Conservation (phyloP, 2,113 vertebrate species). For the Natator depressus region DNA sequence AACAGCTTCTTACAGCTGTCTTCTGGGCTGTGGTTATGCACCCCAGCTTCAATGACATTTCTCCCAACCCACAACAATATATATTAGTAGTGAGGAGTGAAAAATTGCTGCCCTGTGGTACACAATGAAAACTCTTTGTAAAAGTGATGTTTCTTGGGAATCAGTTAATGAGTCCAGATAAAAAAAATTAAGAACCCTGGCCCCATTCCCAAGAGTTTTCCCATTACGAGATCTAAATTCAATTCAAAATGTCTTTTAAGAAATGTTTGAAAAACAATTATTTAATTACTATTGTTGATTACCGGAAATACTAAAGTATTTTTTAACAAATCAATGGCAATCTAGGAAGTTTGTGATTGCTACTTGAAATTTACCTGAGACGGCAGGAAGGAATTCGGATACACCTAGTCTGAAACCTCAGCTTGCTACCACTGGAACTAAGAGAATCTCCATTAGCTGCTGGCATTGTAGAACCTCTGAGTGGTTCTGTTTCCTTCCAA, state of each 20-base stretch:
- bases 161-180: not conserved
- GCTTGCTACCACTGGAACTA: not conserved
- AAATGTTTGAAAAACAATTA: not conserved
- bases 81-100: not conserved
- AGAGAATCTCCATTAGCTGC: not conserved
- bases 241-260: not conserved
- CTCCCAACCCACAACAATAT: not conserved
- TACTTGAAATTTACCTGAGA: not conserved
- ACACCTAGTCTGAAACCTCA: not conserved
- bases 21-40: too few species aligned
- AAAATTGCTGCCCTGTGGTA: not conserved
- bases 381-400: not conserved
- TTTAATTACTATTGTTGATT: not conserved
- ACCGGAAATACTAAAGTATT: not conserved
- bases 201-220: not conserved
- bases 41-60: too few species aligned
- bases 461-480: not conserved
- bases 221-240: not conserved
- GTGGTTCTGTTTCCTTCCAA: not conserved
- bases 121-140: not conserved
- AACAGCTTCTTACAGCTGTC: too few species aligned
- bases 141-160: not conserved
- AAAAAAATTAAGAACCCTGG: not conserved
- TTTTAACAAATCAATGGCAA: not conserved
- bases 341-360: too few species aligned